Evolutionary conservation across 1,140 invertebrate species (phyloP), one percentile per base, ranked within the genome.

Genomic region (Drosophila trapezifrons): DNA sequence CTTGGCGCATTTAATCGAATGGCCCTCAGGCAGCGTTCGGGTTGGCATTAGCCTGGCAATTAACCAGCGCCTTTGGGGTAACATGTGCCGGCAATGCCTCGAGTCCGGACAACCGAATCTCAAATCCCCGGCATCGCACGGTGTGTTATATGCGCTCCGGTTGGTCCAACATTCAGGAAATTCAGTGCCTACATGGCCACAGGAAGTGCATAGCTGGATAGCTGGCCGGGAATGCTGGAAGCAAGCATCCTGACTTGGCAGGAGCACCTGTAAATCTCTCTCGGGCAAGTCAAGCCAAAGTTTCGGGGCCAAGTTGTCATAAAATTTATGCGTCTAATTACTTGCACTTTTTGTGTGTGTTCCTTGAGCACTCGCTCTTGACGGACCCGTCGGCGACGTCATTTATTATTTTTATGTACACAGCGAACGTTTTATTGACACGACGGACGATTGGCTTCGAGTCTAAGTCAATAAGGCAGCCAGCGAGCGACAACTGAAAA

Each of bases 401-500:
- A 86, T 86, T 86, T 86, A 83, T 89, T 86, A 87, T 86, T 63
- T 83, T 87, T 87, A 86, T 86, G 76, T 78, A 75, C 64, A 80
- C 52, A 78, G 63, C 56, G 59, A 87, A 54, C 83, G 72, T 86
- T 84, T 86, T 86, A 86, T 86, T 87, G 83, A 86, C 83, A 87
- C 83, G 46, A 57, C 47, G 35, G 62, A 47, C 71, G 55, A 79
- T 78, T 71, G 67, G 65, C 67, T 71, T 12, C 27, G 35, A 27
- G 43, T 57, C 65, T 35, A 57, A 82, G 66, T 82, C 82, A 86
- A 86, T 86, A 86, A 82, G 78, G 54, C 82, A 74, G 17, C 10
- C 49, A 35, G 49, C 12, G 17, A 52, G 49, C 81, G 65, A 63
- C 70, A 66, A 78, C 67, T 77, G 18, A 70, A 80, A 78, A 55